Conservation (phyloP, 1,140 invertebrate genomes). For the Drosophila bocqueti region DNA sequence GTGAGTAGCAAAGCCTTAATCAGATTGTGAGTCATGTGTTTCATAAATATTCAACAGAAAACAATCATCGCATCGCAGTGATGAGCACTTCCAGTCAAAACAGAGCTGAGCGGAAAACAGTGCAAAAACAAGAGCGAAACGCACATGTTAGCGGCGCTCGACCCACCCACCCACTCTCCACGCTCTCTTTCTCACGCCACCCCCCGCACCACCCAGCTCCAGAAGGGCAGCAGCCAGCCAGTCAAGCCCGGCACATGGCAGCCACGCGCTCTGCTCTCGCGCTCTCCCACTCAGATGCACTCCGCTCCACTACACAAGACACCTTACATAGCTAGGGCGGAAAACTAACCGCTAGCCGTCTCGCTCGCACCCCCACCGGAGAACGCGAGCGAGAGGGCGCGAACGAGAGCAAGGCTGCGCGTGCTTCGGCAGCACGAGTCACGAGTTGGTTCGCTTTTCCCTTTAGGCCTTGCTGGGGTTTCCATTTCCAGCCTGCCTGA, state of each 20-base stretch:
- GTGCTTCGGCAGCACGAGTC: slow-evolving; percentile 66
- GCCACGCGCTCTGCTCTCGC: slow-evolving; percentile 67
- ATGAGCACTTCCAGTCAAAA: slow-evolving; percentile 75
- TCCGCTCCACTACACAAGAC: slow-evolving; percentile 76
- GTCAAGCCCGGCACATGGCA: slow-evolving; percentile 78
- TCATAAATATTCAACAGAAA: slow-evolving; percentile 69
- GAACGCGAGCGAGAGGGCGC: slow-evolving; percentile 45
- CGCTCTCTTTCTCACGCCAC: slow-evolving; percentile 7
- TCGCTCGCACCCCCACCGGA: slow-evolving; percentile 56
- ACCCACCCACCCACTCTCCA: slow-evolving; percentile 3
- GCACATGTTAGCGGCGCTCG: slow-evolving; percentile 56
- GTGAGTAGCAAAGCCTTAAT: slow-evolving; percentile 29
- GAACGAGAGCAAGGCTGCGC: slow-evolving; percentile 62
- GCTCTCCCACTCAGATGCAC: slow-evolving; percentile 80
- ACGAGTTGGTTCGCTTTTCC: slow-evolving; percentile 52
- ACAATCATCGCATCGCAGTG: slow-evolving; percentile 37
- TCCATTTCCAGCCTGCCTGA: slow-evolving; percentile 63
- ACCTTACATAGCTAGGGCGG: slow-evolving; percentile 74
- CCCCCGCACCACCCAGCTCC: slow-evolving; percentile 6
- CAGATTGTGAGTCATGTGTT: slow-evolving; percentile 70
- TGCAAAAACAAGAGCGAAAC: slow-evolving; percentile 55
- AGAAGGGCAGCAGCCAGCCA: slow-evolving; percentile 65
- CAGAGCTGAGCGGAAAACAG: slow-evolving; percentile 27
- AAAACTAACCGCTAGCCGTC: slow-evolving; percentile 69
- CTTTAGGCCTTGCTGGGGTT: slow-evolving; percentile 76